These are phyloP conservation scores for Subacronicta megacephala DNA, from an alignment of 2,888 invertebrate genomes.

Conservation along the genomic window DNA sequence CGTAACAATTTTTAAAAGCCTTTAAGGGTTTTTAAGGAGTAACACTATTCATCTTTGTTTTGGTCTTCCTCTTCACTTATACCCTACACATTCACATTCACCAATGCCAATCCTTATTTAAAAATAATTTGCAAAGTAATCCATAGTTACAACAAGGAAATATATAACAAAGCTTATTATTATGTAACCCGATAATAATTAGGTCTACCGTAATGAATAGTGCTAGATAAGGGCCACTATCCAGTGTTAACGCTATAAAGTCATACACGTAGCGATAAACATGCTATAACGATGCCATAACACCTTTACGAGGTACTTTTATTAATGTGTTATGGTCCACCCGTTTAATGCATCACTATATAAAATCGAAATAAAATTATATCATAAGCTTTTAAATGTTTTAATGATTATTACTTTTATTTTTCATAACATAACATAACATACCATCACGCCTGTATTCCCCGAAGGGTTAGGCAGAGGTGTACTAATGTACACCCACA, in stretches of 20 bases:
- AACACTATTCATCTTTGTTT: no score
- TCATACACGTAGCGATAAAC: conserved; percentile 27
- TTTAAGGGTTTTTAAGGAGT: no score
- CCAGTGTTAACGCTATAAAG: conserved; percentile 24
- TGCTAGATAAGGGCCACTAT: conserved; percentile 20
- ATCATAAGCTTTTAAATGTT: conserved; percentile 10
- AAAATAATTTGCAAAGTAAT: no score
- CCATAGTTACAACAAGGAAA: not conserved
- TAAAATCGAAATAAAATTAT: conserved; percentile 20
- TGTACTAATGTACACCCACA: no score
- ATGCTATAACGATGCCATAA: conserved; percentile 27
- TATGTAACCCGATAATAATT: not conserved
- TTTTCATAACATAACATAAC: no score
- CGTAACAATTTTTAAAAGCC: no score
- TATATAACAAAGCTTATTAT: not conserved
- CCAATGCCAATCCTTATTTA: no score
- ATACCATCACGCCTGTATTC: no score
- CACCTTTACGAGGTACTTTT: conserved; percentile 49
- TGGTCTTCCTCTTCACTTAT: no score
- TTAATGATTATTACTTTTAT: not conserved
- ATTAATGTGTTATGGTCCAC: conserved; percentile 40
- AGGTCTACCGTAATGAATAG: conserved; percentile 2
- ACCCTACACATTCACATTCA: no score
- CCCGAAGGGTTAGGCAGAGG: no score
- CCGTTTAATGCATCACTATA: conserved; percentile 39